These are phyloP conservation scores for Serripes groenlandicus DNA, from an alignment of 2,888 invertebrate species.

Conservation along the genomic window DNA sequence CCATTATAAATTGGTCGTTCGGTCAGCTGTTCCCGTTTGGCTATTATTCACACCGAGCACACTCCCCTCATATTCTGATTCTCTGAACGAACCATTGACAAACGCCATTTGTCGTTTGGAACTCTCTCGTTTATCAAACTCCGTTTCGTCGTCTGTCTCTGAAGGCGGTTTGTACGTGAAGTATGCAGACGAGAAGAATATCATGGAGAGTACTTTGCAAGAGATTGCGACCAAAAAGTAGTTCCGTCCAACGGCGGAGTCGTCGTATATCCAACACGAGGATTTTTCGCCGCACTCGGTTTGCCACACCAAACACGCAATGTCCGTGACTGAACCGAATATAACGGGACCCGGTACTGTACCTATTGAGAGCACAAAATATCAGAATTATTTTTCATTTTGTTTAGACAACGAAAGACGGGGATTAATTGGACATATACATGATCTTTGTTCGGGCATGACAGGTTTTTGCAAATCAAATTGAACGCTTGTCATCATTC, in stretches of 20 bases:
- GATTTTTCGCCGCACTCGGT: constrained; percentile 68
- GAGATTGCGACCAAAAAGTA: constrained; percentile 70
- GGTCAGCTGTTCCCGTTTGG: not conserved
- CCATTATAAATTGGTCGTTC: constrained; percentile 12
- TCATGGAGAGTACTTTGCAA: constrained; percentile 59
- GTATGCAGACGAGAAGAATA: constrained; percentile 68
- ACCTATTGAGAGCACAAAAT: constrained; percentile 56
- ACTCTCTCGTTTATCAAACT: constrained; percentile 39
- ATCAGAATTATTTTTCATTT: too few relatives aligned
- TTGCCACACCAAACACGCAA: constrained; percentile 71
- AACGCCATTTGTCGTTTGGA: constrained; percentile 56
- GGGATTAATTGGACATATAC: too few relatives aligned
- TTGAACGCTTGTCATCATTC: too few relatives aligned
- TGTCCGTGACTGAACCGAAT: constrained; percentile 73
- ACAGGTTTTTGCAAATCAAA: too few relatives aligned
- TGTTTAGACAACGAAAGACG: too few relatives aligned
- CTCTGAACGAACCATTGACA: constrained; percentile 61
- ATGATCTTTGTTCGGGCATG: too few relatives aligned
- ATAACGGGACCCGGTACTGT: constrained; percentile 73
- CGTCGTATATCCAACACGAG: constrained; percentile 75
- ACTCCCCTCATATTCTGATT: constrained; percentile 53
- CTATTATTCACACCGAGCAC: constrained; percentile 26
- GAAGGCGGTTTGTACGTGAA: constrained; percentile 68
- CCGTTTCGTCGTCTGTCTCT: not conserved
- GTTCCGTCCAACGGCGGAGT: constrained; percentile 66